Conservation (phyloP, 1,140 invertebrate genomes). For the Drosophila prosaltans region DNA sequence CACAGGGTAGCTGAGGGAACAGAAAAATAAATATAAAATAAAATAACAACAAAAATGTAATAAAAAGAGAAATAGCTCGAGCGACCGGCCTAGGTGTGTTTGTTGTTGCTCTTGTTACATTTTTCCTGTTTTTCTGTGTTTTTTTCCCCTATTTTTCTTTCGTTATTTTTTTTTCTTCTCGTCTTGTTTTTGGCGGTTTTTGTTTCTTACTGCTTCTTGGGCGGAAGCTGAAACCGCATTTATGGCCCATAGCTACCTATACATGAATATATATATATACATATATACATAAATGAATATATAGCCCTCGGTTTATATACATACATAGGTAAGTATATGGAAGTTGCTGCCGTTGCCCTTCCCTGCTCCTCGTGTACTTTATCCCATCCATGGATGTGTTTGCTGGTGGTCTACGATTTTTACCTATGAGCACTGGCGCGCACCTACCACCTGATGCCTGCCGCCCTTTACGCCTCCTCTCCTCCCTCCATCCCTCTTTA, state of each 20-base stretch:
- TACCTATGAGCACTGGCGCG: constrained; percentile 50
- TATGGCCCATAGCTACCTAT: constrained; percentile 42
- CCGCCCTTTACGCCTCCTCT: too few species aligned
- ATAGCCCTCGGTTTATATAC: constrained; percentile 21
- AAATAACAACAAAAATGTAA: constrained; percentile 5
- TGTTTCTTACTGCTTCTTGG: constrained; percentile 36
- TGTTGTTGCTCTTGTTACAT: constrained; percentile 23
- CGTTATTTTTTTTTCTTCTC: constrained; percentile 11
- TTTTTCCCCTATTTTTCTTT: constrained; percentile 4
- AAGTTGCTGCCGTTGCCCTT: too few species aligned
- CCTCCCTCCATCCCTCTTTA: neutral
- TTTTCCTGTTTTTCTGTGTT: constrained; percentile 16
- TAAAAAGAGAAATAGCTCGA: constrained; percentile 51
- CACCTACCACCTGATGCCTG: neutral
- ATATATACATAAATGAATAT: constrained; percentile 13
- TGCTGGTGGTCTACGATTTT: constrained; percentile 58
- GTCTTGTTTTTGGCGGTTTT: constrained; percentile 19
- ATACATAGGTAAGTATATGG: constrained; percentile 4
- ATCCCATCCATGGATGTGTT: constrained; percentile 1
- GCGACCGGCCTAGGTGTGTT: constrained; percentile 32
- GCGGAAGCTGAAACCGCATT: constrained; percentile 68
- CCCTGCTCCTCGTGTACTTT: neutral
- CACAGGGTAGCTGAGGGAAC: constrained; percentile 15
- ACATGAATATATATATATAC: constrained; percentile 9
- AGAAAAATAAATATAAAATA: neutral